Conservation (phyloP, 2,113 vertebrate species). For the Perccottus glenii region DNA sequence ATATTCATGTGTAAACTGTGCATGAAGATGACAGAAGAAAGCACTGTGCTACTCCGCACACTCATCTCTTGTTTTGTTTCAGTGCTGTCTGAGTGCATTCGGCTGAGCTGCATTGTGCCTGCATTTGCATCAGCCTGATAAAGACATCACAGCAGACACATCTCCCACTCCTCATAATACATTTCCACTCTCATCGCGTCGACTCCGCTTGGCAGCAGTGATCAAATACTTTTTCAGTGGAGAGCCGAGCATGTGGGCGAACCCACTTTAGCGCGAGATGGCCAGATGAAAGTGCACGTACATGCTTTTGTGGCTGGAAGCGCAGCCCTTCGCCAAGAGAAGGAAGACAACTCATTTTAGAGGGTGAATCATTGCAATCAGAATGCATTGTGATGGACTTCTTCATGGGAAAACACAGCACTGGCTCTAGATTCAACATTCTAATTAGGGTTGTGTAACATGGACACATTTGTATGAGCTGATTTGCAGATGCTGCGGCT, state of each 20-base stretch:
- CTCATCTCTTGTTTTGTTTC: background rate
- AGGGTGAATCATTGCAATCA: constrained; percentile 71
- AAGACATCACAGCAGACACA: constrained; percentile 54
- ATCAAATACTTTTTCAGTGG: constrained; percentile 64
- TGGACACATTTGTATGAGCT: constrained; percentile 24
- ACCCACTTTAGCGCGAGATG: constrained; percentile 59
- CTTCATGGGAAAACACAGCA: constrained; percentile 34
- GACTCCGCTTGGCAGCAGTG: constrained; percentile 60
- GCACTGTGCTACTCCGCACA: background rate
- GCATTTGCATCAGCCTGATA: constrained; percentile 58
- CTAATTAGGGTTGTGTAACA: constrained; percentile 60
- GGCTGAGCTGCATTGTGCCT: constrained; percentile 13
- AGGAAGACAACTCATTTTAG: constrained; percentile 60
- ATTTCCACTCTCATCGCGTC: constrained; percentile 45
- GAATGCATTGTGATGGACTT: constrained; percentile 43
- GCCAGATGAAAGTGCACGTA: constrained; percentile 62
- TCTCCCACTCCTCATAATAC: constrained; percentile 47
- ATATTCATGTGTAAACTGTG: background rate
- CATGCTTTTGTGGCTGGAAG: constrained; percentile 69
- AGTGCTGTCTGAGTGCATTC: background rate
- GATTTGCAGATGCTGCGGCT: constrained; percentile 32
- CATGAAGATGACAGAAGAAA: background rate
- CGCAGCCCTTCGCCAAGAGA: constrained; percentile 40
- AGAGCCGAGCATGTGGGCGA: constrained; percentile 66
- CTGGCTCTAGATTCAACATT: constrained; percentile 30